These are phyloP conservation scores for Caenorhabditis brenneri DNA, from an alignment of 1,140 invertebrate genomes.

Conservation along the genomic window DNA sequence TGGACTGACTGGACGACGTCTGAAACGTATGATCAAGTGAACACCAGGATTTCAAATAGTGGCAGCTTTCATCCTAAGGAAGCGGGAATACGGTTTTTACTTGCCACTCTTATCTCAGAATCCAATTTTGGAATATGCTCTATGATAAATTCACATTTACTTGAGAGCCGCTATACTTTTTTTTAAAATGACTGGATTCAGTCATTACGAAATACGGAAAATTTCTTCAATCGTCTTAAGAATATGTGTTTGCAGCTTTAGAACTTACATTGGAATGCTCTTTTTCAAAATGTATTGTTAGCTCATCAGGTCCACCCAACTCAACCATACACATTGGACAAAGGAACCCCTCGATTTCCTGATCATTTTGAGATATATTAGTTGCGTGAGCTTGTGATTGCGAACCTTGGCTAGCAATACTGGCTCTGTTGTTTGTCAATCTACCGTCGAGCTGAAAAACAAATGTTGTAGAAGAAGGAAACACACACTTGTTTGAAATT, in stretches of 20 bases:
- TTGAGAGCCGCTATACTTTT: too few species aligned
- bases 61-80: too few species aligned
- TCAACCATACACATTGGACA: conserved; percentile 51
- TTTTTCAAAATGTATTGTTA: conserved; percentile 45
- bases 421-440: not conserved
- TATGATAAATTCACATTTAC: too few species aligned
- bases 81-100: too few species aligned
- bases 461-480: not conserved
- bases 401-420: conserved; percentile 3
- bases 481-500: not conserved
- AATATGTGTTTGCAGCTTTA: too few species aligned
- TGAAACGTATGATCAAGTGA: not conserved
- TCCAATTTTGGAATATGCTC: too few species aligned
- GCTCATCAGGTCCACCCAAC: conserved; percentile 38
- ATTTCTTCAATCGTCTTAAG: too few species aligned
- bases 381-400: not conserved
- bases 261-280: conserved; percentile 44
- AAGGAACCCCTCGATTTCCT: conserved; percentile 51
- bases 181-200: too few species aligned
- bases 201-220: too few species aligned
- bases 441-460: conserved; percentile 24
- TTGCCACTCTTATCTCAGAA: too few species aligned
- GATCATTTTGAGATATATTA: too few species aligned
- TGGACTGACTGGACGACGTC: not conserved
- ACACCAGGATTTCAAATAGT: not conserved